Evolutionary conservation across 2,888 invertebrate genomes (phyloP).

Genomic region (Lepidocyrtinus sp.): DNA sequence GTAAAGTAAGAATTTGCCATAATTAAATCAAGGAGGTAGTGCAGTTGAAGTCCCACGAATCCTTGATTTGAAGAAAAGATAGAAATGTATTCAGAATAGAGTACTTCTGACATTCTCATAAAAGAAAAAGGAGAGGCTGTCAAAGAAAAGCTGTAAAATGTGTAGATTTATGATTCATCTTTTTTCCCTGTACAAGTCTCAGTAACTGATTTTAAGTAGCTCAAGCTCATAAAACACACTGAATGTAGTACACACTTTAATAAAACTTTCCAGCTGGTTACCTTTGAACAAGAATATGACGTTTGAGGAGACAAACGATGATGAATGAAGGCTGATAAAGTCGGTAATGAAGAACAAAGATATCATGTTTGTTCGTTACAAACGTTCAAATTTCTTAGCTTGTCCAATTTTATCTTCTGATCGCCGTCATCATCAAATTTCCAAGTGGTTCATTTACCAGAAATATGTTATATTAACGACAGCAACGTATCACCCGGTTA

Average conservation of each 20-base stretch:
- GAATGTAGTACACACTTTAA: background rate
- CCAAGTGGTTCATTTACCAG: too few species aligned
- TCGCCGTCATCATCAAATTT: too few species aligned
- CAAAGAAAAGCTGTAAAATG: background rate
- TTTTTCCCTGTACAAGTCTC: background rate
- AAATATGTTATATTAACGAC: too few species aligned
- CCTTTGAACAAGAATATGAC: background rate
- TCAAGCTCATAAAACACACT: background rate
- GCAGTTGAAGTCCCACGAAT: background rate
- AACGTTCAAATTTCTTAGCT: too few species aligned
- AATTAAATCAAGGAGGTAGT: slow-evolving; percentile 7
- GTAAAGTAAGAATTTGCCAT: background rate
- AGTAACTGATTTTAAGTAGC: background rate
- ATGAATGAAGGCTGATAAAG: background rate
- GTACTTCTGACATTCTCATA: background rate
- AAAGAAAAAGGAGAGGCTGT: background rate
- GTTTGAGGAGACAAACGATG: background rate
- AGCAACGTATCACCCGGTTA: too few species aligned
- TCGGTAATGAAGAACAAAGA: too few species aligned
- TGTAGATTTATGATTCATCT: background rate
- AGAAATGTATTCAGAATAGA: background rate
- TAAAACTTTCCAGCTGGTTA: background rate
- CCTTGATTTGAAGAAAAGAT: too few species aligned
- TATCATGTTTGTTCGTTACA: too few species aligned
- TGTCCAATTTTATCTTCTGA: too few species aligned